Base-by-base conservation (phyloP, 2,888 invertebrate species). In the Meiosimyza decipiens region DNA sequence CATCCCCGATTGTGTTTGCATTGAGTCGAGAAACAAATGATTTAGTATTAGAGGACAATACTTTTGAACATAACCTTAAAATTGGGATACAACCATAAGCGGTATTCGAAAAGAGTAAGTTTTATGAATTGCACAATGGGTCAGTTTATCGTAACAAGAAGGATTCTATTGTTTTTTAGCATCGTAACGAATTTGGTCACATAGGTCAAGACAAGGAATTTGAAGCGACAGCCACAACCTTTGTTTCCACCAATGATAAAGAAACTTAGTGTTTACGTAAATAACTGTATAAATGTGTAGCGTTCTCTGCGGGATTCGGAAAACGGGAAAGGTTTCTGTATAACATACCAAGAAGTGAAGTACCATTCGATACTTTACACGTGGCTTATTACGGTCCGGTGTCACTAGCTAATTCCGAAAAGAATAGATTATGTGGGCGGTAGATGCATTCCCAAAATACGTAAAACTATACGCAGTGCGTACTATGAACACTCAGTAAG, bases 1-100 rank as follows among this genome's bases (percentile, higher is more conserved):
- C 75, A 9, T 77, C 73, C 13, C 73, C 75, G 4, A 75, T 74
- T 28, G 70, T 75, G 12, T 64, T 73, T 16, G 72, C 72, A 11
- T n/a, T 75, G 4, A 75, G 69, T 33, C 59, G 74, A 11, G 68
- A 12, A 62, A 13, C 65, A 22, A 57, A 65, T 63, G 72, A 73
- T 67, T 59, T 75, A 33, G 72, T 74, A 6, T 22, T 76, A 22
- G 64, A 73, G 22, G 71, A 70, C 22, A 74, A 74, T 16, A 71
- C 75, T 3, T 69, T 71, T 60, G 74, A 73, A 18, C 54, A 72
- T 18, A 74, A 72, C 47, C 62, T 74, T 7, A 69, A 4, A 28
- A 28, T 28, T 50, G 55, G 47, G 7, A 60, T 22, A 4, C 1
- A 16, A 16, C 7, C 18, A 55, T 55, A 55, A 13, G 18, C 3